Evolutionary conservation across 2,113 vertebrate species (phyloP), one percentile per base, ranked within the genome.

Genomic region (Asarcornis scutulata): DNA sequence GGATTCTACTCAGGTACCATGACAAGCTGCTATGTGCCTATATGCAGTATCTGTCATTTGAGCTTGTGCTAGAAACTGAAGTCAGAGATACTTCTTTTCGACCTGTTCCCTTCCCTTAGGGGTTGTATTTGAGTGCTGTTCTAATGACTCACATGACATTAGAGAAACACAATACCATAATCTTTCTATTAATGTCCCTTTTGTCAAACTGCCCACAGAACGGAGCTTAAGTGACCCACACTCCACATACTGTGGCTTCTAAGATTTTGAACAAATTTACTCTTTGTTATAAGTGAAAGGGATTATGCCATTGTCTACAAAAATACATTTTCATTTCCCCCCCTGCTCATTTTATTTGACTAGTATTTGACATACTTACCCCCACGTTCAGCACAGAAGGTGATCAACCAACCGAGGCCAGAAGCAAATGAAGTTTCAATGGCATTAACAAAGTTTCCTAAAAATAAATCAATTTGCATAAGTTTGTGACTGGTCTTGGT

Each of bases 381-480:
- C 98, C 98, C 98, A 59, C 86, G 98, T 86, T 98, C 97, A 18
- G 98, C 97, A 97, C 99, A 99, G 97, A 99, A 99, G 66, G 98
- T 98, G 96, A 99, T 99, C 83, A 99, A 97, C 99, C 99, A 99
- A 73, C 99, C 98, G 58, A 98, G 22, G 7, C 98, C 98, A 59
- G 98, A 98, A 16, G 98, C 98, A 97, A 99, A 99, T 4, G 99
- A 99, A 46, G 91, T 97, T 91, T 99, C 98, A 60, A 99, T 98
- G 91, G 99, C 98, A 16, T 87, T 98, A 95, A 98, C 99, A 88
- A 99, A 98, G 83, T 99, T 99, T 83, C 99, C 99, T 99, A 82
- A 87, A 46, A 95, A 94, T 52, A 52, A 89, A 97, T 87, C 27
- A 94, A 89, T 87, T 79, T 88, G 89, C 85, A 92, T 95, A 48